A percentile compares a stretch with the other conserved stretches of the same genome.
Evolutionary conservation across 2,113 vertebrate species (phyloP).

Genomic region (Prunella fulvescens): DNA sequence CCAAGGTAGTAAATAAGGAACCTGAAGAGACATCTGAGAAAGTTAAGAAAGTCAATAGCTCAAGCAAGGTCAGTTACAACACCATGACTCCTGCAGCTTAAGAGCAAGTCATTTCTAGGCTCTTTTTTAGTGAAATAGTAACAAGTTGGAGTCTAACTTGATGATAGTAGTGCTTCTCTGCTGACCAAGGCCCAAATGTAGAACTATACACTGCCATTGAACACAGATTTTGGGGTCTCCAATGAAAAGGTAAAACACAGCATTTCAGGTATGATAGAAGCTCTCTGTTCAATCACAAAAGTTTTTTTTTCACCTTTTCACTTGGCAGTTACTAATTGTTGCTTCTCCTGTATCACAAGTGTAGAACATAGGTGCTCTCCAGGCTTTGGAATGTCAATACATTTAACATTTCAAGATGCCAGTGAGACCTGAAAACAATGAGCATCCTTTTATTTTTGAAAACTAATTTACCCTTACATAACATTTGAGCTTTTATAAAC

Average conservation of each 20-base stretch:
- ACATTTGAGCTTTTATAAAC: background rate
- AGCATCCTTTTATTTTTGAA: background rate
- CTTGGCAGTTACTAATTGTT: background rate
- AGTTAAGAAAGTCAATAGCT: constrained; percentile 71
- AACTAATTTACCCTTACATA: background rate
- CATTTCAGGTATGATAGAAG: background rate
- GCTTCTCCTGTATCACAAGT: background rate
- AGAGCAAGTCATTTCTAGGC: background rate
- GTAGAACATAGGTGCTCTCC: background rate
- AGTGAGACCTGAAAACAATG: background rate
- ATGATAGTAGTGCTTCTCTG: background rate
- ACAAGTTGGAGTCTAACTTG: background rate
- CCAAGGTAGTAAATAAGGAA: constrained; percentile 8
- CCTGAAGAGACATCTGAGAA: constrained; percentile 61
- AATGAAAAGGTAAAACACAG: background rate
- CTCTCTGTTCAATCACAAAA: background rate
- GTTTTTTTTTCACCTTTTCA: background rate
- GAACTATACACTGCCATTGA: background rate
- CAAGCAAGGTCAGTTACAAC: constrained; percentile 75
- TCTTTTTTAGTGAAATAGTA: background rate
- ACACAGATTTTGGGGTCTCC: background rate
- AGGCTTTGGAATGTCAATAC: background rate
- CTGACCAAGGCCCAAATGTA: background rate
- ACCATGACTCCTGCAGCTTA: background rate
- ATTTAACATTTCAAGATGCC: background rate